Percentiles rank a stretch among this genome's conserved stretches.
Conservation (phyloP, 2,888 invertebrate genomes). For the Trissonchulus sp. region DNA sequence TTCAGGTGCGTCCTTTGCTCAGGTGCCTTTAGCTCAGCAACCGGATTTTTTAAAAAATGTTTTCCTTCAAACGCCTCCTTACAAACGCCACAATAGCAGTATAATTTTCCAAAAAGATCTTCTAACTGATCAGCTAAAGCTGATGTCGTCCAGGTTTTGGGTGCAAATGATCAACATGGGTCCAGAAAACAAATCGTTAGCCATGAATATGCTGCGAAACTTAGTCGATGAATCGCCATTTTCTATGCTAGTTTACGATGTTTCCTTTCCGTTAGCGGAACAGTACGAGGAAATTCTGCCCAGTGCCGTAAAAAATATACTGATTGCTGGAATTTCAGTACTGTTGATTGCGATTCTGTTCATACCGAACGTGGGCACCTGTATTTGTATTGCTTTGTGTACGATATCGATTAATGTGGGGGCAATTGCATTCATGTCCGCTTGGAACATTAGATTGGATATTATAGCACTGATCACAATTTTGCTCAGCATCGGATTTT, state of each 20-base stretch:
- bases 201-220: conserved; percentile 26
- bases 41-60: neutral
- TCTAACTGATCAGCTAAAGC: neutral
- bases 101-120: neutral
- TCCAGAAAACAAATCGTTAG: conserved; percentile 27
- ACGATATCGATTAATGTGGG: conserved; percentile 33
- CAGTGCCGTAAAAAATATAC: neutral
- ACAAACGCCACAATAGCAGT: neutral
- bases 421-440: conserved; percentile 27
- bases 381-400: conserved; percentile 19
- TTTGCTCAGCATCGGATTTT: conserved; percentile 35
- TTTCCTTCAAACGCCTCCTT: conserved; percentile 14
- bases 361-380: conserved; percentile 25
- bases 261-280: conserved; percentile 33
- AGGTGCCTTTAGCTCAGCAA: neutral
- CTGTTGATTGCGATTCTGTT: conserved; percentile 24
- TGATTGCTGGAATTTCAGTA: conserved; percentile 8
- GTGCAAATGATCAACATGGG: conserved; percentile 31
- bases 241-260: conserved; percentile 31
- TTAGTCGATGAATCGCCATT: conserved; percentile 20
- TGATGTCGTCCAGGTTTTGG: conserved; percentile 21
- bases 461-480: conserved; percentile 36
- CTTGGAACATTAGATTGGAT: conserved; percentile 32
- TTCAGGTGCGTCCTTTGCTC: neutral
- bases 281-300: conserved; percentile 30